Evolutionary conservation across 2,113 vertebrate genomes (phyloP), one percentile per base, ranked within the genome.

Genomic region (Pomatostomus ruficeps): DNA sequence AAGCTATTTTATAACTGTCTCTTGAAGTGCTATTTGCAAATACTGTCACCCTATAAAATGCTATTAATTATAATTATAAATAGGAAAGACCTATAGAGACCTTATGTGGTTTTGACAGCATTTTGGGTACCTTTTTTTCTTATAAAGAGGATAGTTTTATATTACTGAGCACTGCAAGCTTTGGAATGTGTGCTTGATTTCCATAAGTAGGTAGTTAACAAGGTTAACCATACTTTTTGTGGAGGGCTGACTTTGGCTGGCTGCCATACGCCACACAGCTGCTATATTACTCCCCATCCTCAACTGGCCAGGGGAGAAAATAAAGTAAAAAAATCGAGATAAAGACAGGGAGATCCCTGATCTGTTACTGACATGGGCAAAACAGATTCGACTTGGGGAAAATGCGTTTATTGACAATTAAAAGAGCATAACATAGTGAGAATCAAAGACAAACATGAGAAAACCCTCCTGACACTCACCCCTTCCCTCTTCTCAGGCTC

Each of bases 261-360:
- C 26, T 57, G 21, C 15, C 16, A 42, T 23, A 29, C 4, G 1
- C 25, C 17, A 46, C 0, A 0, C 12, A 66, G 18, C 33, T 63
- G 28, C n/a, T 52, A 4, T 14, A 28, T 54, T 13, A 26, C 12
- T 61, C 14, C 4, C 3, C 11, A 4, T 52, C 6, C 24, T 80
- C 28, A 85, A 4, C n/a, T 6, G n/a, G 12, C 18, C 4, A 24
- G 12, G 5, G 11, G 1, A 67, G 31, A 68, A 89, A 67, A 63
- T 29, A 21, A 52, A 10, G 28, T 48, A 2, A 10, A 48, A 79
- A 63, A 45, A 7, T 20, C 0, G 0, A 54, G 14, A 43, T 13
- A 31, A 87, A 42, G 7, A 14, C 13, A 54, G 6, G 7, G 40
- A 61, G 16, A 42, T 55, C 6, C 16, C 12, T 46, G 26, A 46